These are phyloP conservation scores for Phytoseiulus persimilis DNA, from an alignment of 2,888 invertebrate species.

Conservation along the genomic window DNA sequence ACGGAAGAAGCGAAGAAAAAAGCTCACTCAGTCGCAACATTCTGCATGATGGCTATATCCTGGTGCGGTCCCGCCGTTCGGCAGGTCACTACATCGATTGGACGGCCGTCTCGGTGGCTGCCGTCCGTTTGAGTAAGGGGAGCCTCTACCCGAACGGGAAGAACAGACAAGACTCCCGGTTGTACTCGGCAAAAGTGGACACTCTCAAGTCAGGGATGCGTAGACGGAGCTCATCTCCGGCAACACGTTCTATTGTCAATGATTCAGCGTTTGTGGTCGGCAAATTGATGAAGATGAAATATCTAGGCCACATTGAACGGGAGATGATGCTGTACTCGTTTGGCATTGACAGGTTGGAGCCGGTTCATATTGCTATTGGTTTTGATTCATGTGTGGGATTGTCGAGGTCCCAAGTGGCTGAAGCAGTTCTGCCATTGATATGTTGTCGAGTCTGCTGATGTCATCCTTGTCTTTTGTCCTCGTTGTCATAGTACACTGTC, in stretches of 20 bases:
- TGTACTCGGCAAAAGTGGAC: neutral
- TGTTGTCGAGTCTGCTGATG: too few species aligned
- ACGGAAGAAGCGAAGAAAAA: conserved; percentile 8
- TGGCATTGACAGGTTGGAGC: neutral
- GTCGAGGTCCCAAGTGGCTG: too few species aligned
- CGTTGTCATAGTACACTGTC: too few species aligned
- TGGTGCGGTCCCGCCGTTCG: neutral
- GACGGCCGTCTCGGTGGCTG: neutral
- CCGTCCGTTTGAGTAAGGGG: neutral
- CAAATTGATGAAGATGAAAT: neutral
- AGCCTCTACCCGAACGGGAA: neutral
- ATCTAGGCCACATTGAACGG: neutral
- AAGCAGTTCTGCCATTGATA: too few species aligned
- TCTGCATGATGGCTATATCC: conserved; percentile 12
- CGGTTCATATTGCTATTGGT: too few species aligned
- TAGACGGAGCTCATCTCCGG: neutral
- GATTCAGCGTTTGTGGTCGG: neutral
- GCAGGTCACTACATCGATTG: neutral
- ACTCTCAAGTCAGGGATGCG: neutral
- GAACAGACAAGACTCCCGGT: neutral
- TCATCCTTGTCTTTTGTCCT: too few species aligned
- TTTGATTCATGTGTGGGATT: too few species aligned
- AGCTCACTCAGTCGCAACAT: conserved; percentile 36
- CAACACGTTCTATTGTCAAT: neutral
- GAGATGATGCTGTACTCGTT: neutral